Evolutionary conservation across 2,797 vertebrate genomes (phyloP).

Genomic region (Hapalemur alaotrensis): DNA sequence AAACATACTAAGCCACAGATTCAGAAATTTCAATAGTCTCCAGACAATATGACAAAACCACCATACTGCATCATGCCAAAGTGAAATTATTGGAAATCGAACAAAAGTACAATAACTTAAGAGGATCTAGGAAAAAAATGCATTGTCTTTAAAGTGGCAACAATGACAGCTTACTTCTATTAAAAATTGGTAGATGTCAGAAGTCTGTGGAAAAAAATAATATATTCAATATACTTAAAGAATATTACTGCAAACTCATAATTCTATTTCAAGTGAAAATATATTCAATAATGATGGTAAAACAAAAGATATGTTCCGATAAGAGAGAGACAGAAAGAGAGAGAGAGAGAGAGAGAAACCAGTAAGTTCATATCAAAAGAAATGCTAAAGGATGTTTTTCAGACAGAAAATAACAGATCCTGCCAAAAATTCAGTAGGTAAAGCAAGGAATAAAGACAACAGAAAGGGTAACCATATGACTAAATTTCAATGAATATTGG

Average conservation of each 20-base stretch:
- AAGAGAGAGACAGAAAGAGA: background rate
- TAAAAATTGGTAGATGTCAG: background rate
- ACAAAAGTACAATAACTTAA: background rate
- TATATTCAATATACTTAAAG: background rate
- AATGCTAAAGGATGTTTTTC: background rate
- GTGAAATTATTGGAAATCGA: background rate
- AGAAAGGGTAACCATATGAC: background rate
- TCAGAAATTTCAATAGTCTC: background rate
- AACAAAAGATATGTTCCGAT: background rate
- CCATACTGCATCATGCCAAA: background rate
- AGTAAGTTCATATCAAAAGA: background rate
- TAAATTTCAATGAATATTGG: background rate
- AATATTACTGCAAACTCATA: background rate
- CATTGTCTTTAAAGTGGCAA: background rate
- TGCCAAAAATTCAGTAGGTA: background rate
- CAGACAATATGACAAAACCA: background rate
- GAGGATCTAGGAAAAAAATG: background rate
- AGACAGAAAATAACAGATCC: background rate
- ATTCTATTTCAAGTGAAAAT: background rate
- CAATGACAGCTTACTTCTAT: background rate
- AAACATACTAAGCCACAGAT: background rate
- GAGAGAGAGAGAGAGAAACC: too few species aligned
- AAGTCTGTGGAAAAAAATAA: background rate
- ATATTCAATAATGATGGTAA: background rate
- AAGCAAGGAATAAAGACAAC: background rate